Conservation (phyloP, 1,140 invertebrate species). For the Hermetia illucens region DNA sequence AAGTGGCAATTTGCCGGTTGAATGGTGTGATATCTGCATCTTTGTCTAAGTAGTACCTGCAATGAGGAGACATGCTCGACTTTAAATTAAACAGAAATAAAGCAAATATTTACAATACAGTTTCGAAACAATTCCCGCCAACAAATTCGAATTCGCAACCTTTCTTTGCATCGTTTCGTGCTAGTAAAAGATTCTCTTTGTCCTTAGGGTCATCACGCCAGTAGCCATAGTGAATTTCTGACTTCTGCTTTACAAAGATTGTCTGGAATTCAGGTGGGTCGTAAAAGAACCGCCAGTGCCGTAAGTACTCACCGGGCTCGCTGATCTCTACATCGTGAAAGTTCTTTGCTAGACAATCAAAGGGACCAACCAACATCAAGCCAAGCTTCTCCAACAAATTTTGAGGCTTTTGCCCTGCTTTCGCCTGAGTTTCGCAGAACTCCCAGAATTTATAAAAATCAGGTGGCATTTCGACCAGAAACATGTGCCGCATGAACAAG, state of each 20-base stretch:
- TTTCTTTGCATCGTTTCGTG: conserved; percentile 50
- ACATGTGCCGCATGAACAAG: conserved; percentile 52
- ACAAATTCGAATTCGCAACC: conserved; percentile 52
- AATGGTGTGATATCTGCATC: conserved; percentile 51
- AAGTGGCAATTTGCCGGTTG: conserved; percentile 39
- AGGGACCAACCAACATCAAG: conserved; percentile 70
- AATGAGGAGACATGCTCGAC: no score
- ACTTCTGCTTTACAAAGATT: conserved; percentile 49
- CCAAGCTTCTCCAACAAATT: conserved; percentile 50
- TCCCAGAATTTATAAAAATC: conserved; percentile 80
- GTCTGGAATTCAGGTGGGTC: conserved; percentile 90
- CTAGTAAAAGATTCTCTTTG: conserved; percentile 55
- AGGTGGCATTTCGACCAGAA: conserved; percentile 72
- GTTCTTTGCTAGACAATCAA: conserved; percentile 61
- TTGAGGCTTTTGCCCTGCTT: conserved; percentile 21
- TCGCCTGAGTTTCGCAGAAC: conserved; percentile 53
- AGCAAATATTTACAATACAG: conserved; percentile 50
- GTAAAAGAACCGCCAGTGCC: conserved; percentile 84
- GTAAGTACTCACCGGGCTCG: conserved; percentile 46
- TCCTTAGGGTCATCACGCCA: conserved; percentile 70
- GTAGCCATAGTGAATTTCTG: conserved; percentile 74
- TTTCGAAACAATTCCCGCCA: conserved; percentile 75
- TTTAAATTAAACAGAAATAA: conserved; percentile 3
- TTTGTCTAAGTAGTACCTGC: conserved; percentile 46
- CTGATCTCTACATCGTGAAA: conserved; percentile 39